phyloP scores from a whole-genome alignment of 2,113 vertebrate genomes.

The Campylomormyrus numenius region DNA sequence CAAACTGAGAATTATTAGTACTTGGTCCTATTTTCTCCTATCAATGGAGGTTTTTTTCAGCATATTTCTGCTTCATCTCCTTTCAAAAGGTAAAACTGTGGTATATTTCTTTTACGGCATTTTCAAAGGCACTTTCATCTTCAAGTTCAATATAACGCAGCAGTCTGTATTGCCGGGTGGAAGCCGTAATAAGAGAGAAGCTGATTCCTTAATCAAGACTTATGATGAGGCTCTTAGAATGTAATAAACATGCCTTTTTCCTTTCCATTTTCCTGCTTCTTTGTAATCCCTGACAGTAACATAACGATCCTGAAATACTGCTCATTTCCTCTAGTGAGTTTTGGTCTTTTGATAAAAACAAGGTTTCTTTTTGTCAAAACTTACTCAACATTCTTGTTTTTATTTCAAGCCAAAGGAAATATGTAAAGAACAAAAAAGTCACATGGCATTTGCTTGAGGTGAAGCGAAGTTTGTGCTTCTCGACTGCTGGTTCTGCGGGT shows the following conservation, averaged over 20 bases:
- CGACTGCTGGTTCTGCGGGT: background rate
- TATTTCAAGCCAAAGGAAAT: background rate
- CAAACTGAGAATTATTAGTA: slow-evolving; percentile 49
- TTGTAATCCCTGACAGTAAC: slow-evolving; percentile 2
- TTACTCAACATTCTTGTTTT: slow-evolving; percentile 1
- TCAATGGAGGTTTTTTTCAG: background rate
- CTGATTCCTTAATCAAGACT: slow-evolving; percentile 36
- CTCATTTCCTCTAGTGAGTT: background rate
- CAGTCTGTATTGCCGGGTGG: slow-evolving; percentile 44
- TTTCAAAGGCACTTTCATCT: slow-evolving; percentile 60
- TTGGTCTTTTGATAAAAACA: background rate
- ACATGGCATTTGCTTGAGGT: background rate
- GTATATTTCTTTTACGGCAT: slow-evolving; percentile 37
- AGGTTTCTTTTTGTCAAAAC: slow-evolving; percentile 11
- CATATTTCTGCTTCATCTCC: slow-evolving; percentile 28
- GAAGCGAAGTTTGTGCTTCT: background rate
- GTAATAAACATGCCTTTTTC: slow-evolving; percentile 4
- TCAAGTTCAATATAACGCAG: slow-evolving; percentile 45
- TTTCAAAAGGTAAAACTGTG: slow-evolving; percentile 44
- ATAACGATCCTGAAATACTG: background rate
- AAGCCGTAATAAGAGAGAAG: slow-evolving; percentile 40
- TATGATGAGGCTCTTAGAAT: slow-evolving; percentile 4
- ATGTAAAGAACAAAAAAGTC: background rate
- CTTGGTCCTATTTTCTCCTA: slow-evolving; percentile 51
- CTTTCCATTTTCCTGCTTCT: background rate